These are phyloP conservation scores for Sminthurinus aureus DNA, from an alignment of 2,888 invertebrate genomes.

Conservation along the genomic window DNA sequence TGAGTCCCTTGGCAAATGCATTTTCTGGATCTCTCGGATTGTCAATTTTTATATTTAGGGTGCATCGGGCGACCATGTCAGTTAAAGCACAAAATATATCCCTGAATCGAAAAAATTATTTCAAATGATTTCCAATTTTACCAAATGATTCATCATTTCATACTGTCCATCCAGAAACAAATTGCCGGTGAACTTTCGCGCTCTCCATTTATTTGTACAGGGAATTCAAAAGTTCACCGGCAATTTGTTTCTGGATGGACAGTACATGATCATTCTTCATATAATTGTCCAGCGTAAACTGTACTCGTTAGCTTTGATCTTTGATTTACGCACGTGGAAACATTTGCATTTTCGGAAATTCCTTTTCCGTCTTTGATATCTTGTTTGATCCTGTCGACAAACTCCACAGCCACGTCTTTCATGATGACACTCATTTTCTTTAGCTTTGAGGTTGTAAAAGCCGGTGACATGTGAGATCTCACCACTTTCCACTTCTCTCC, in stretches of 20 bases:
- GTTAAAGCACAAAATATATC: slow-evolving; percentile 27
- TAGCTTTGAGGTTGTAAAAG: neutral
- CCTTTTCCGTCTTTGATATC: neutral
- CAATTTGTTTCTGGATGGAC: no score
- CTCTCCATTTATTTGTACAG: no score
- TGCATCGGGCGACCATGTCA: slow-evolving; percentile 52
- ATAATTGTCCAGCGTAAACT: no score
- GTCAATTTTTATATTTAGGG: slow-evolving; percentile 45
- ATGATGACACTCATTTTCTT: neutral
- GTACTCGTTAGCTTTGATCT: no score
- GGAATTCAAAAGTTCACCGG: no score
- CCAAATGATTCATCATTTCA: no score
- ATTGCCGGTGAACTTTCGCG: no score
- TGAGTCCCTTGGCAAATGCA: slow-evolving; percentile 51
- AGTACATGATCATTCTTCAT: no score
- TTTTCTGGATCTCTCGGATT: slow-evolving; percentile 52
- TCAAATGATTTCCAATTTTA: no score
- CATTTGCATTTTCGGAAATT: neutral
- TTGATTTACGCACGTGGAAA: neutral
- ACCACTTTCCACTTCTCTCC: slow-evolving; percentile 16
- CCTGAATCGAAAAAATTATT: neutral
- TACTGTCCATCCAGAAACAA: no score
- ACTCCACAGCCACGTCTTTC: neutral
- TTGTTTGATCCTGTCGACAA: neutral
- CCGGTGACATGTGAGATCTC: neutral